Base-by-base conservation (phyloP, 2,113 vertebrate genomes). In the Corydoras sp. region DNA sequence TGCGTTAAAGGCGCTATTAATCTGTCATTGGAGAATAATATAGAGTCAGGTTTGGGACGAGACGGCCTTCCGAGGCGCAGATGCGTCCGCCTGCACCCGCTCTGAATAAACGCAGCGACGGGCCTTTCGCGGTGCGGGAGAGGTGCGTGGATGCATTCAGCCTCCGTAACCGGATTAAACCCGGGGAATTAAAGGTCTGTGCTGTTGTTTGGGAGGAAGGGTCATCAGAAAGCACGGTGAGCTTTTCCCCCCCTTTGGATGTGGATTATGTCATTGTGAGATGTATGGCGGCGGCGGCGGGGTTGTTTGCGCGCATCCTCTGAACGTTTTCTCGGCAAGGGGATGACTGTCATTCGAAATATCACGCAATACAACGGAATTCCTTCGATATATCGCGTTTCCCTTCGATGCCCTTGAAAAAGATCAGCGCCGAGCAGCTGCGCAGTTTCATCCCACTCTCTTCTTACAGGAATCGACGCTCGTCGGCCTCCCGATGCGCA, bases 351-450 rank as follows among this genome's bases (percentile, higher is more conserved):
- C 55, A 51, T 2, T 30, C 24, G 11, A 55, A 56, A 58, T 53
- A 68, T 75, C 71, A 32, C 8, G 35, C 1, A 43, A 4, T 8
- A 43, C 35, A 43, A 43, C 35, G 56, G 12, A 54, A 30, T 58
- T n/a, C 56, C 8, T 30, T 15, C 31, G 50, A 43, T 61, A 72
- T 54, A 60, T 68, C 14, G 70, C 13, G 64, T 80, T 76, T 50
- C 56, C 77, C 54, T 56, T 9, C 60, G 80, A 86, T 86, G 87
- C 65, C 87, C 87, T 87, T 89, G 86, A 88, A 77, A 81, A 50
- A 53, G 67, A 30, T 65, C 80, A 71, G 31, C 55, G 76, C 68
- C 79, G 65, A 81, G 77, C 82, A 82, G 83, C 82, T 88, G 85
- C 86, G 86, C 86, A 89, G 79, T 83, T 68, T 55, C 7, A 62